These are phyloP conservation scores for Craseonycteris thonglongyai DNA, from an alignment of 2,113 vertebrate genomes.

Conservation along the genomic window DNA sequence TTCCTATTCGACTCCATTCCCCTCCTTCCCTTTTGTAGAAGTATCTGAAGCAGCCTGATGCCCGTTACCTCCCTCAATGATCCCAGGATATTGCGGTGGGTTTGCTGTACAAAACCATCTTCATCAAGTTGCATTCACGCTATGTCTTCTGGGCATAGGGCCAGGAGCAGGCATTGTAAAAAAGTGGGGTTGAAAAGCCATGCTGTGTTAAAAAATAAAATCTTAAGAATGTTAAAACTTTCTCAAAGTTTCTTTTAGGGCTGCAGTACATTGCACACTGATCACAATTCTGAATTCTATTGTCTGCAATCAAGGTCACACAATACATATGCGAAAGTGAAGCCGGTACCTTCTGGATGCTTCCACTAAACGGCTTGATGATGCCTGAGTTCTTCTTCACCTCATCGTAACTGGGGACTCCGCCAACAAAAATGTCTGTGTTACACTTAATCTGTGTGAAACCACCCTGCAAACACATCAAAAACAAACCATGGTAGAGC, in stretches of 20 bases:
- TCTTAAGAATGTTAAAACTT: neutral
- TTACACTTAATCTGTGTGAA: slow-evolving; percentile 98
- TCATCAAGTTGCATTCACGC: neutral
- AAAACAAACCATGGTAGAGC: neutral
- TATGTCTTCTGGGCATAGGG: neutral
- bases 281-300: neutral
- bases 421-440: slow-evolving; percentile 91
- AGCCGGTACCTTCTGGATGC: slow-evolving; percentile 89
- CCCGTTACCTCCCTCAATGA: neutral
- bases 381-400: slow-evolving; percentile 90
- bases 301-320: neutral
- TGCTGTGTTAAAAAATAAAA: neutral
- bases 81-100: neutral
- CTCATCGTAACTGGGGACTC: slow-evolving; percentile 88
- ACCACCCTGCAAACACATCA: slow-evolving; percentile 83
- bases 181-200: neutral
- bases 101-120: neutral
- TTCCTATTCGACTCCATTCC: rapidly evolving
- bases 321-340: rapidly evolving
- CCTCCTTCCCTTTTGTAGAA: neutral
- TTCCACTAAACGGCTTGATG: slow-evolving; percentile 88
- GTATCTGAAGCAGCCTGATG: neutral
- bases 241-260: neutral
- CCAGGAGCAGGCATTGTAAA: neutral
- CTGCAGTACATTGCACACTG: neutral